Conservation (phyloP, 2,797 vertebrate species). For the Mormyrops boulengeri region DNA sequence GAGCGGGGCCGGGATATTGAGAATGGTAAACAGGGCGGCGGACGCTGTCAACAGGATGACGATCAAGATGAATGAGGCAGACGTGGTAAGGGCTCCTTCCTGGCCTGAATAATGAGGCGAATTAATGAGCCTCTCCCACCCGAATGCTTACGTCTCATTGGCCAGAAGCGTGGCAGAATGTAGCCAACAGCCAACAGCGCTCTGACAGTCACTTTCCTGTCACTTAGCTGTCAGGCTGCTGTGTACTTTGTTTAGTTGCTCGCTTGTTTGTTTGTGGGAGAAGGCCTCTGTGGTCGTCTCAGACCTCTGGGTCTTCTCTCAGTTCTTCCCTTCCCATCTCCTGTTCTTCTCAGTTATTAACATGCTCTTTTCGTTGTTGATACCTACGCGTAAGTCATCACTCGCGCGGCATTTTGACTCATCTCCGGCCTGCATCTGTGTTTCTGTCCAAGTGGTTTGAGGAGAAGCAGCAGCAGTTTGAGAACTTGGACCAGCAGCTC, state of each 20-base stretch:
- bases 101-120: conserved; percentile 81
- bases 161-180: conserved; percentile 69
- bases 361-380: not conserved
- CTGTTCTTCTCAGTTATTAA: not conserved
- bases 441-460: conserved; percentile 81
- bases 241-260: not conserved
- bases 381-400: no score
- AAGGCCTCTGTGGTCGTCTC: not conserved
- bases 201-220: not conserved
- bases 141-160: conserved; percentile 67
- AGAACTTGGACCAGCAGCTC: conserved; percentile 91
- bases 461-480: conserved; percentile 97
- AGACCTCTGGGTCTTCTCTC: not conserved
- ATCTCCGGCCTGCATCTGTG: not conserved
- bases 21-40: conserved; percentile 98
- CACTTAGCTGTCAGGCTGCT: not conserved
- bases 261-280: not conserved
- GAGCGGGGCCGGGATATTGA: conserved; percentile 93
- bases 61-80: conserved; percentile 99
- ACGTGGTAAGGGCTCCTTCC: conserved; percentile 90
- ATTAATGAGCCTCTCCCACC: conserved; percentile 77
- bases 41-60: conserved; percentile 99
- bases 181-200: conserved; percentile 52
- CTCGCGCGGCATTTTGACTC: not conserved
- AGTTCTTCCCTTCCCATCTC: not conserved